phyloP scores from a whole-genome alignment of 2,797 vertebrate species.

The Calcarius lapponicus region DNA sequence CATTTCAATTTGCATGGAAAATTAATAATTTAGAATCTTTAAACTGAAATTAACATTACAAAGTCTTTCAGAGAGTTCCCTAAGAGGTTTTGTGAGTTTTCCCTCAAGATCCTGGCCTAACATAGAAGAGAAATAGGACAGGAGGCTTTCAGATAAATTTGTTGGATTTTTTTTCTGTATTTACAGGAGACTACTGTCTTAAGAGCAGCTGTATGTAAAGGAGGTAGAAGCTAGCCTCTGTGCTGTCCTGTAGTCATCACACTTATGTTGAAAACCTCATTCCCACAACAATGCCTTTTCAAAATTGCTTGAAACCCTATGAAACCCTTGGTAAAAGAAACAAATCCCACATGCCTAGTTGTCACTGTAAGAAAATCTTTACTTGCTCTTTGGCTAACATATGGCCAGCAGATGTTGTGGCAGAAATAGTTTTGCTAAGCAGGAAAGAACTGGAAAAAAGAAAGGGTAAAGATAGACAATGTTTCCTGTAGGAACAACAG shows the following conservation, averaged over 20 bases:
- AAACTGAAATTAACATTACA: neutral
- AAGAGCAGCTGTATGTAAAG: neutral
- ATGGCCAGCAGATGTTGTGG: fast-evolving
- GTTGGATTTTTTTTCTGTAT: neutral
- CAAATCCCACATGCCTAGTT: neutral
- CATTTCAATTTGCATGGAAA: neutral
- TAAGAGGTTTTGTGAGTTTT: neutral
- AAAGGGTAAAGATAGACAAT: neutral
- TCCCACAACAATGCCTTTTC: neutral
- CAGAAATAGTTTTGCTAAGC: neutral
- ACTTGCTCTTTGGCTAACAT: neutral
- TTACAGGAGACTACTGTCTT: neutral
- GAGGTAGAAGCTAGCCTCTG: neutral
- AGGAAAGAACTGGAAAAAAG: neutral
- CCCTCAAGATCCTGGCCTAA: neutral
- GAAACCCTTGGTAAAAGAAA: neutral
- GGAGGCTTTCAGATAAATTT: neutral
- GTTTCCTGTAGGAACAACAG: neutral
- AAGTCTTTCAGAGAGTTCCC: neutral
- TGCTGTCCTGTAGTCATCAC: neutral
- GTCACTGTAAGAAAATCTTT: neutral
- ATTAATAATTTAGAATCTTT: neutral
- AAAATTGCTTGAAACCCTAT: neutral
- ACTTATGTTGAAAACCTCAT: neutral
- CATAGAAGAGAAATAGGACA: neutral